Base-by-base conservation (phyloP, 2,113 vertebrate genomes). In the Rafetus swinhoei region DNA sequence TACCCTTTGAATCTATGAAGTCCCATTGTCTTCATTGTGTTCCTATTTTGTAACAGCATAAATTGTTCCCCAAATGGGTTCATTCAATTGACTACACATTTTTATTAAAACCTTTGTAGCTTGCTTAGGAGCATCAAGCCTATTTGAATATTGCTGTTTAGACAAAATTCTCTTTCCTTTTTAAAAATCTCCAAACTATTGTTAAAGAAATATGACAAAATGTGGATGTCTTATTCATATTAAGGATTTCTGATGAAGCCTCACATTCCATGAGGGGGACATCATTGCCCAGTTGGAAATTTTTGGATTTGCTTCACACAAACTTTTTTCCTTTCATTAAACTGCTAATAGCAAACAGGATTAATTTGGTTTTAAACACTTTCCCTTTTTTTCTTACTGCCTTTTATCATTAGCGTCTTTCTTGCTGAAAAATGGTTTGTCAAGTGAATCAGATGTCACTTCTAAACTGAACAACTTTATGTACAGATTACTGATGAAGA, bases 391-490 rank as follows among this genome's bases (percentile, higher is more conserved):
- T 62, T 77, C 79, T 45, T 29, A 80, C 76, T 91, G 57, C 45
- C 81, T 72, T 90, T 93, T 97, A 87, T 91, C 69, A 87, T 83
- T 82, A 55, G 52, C 8, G 56, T 60, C 93, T 52, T 39, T 91
- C 87, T 54, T 92, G 57, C 86, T 96, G 53, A 88, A 81, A 93
- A 97, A 96, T 39, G 81, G 59, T 91, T 94, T 22, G 1, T 90
- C 90, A 94, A 93, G 79, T 5, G 22, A 96, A 96, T 96, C 87
- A 94, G 56, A 86, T 81, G 76, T 96, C 88, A 95, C 76, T 96
- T 97, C 29, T 35, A 95, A 96, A 96, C 72, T 94, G 90, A 91
- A 88, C 81, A 93, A 92, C 85, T 96, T 95, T 94, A 81, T 95
- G 96, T 96, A 89, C 18, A 95, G 93, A 91, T 95, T 93, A 91